Conservation (phyloP, 53 echinoderm and acorn worm species). For the Temnopleurus reevesii region DNA sequence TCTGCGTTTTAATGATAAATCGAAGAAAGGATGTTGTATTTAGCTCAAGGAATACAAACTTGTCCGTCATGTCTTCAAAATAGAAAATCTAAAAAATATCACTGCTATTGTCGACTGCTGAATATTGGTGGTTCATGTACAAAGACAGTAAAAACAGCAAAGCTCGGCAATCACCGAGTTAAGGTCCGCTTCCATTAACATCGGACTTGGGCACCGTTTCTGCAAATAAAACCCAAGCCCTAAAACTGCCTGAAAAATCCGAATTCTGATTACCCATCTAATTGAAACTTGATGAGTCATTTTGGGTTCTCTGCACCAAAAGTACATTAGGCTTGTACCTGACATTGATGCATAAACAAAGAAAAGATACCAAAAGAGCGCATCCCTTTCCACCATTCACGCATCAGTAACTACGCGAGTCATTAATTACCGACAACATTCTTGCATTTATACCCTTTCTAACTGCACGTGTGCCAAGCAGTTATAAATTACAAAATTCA, state of each 20-base stretch:
- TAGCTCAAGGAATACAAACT: too few relatives aligned
- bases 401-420: background rate
- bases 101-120: too few relatives aligned
- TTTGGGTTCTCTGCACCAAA: conserved; percentile 5
- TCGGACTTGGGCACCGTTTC: background rate
- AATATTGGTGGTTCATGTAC: too few relatives aligned
- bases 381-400: background rate
- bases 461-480: background rate
- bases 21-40: too few relatives aligned
- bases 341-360: conserved; percentile 14
- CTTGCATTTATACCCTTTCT: conserved; percentile 6
- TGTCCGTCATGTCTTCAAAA: too few relatives aligned
- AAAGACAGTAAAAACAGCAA: too few relatives aligned
- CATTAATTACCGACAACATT: conserved; percentile 6
- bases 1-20: too few relatives aligned
- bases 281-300: conserved; percentile 42
- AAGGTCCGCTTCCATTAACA: background rate
- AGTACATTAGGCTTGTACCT: conserved; percentile 27
- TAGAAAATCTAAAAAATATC: too few relatives aligned
- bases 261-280: background rate
- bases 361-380: background rate
- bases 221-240: background rate
- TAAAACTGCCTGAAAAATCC: conserved; percentile 3
- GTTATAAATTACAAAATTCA: background rate
- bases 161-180: too few relatives aligned